Evolutionary conservation across 2,113 vertebrate species (phyloP), one percentile per base, ranked within the genome.

Genomic region (Cyanoliseus patagonus): DNA sequence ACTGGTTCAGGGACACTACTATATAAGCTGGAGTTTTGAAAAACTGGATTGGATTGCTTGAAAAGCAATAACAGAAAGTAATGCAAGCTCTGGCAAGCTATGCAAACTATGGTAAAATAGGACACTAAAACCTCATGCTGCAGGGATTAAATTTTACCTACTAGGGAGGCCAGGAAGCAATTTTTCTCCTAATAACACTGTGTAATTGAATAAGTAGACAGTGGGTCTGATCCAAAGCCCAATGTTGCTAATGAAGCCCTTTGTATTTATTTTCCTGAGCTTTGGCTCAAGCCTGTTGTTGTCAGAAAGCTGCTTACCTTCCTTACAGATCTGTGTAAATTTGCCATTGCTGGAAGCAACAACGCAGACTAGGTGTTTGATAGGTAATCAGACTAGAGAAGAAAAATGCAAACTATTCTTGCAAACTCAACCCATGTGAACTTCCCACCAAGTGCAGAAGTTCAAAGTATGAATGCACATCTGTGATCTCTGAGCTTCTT

Each of bases 141-240:
- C 52, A 89, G 77, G 88, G 85, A 57, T 95, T 90, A 57, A 72
- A 86, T 92, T 88, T 92, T 92, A 84, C 66, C 42, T 88, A 17
- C 62, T 23, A 41, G 27, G 66, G 78, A 95, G 68, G 52, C 9
- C 74, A 77, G 73, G 64, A 94, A 93, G 41, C 35, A 88, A 31
- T 91, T 92, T 95, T 95, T 83, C 63, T 91, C 61, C 57, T 79
- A 80, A 68, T 72, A 44, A 57, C 39, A 37, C n/a, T 66, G 17
- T 41, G 55, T 69, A 92, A 94, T 73, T 96, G 79, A 67, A 25
- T 88, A 95, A 88, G 51, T 93, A 87, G 77, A 83, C 57, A 64
- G 66, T 28, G 27, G 28, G 35, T 72, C 80, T 94, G 68, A 81
- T 61, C 68, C 84, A 77, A 81, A 92, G 16, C 25, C 75, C 74